phyloP scores from a whole-genome alignment of 2,888 invertebrate species.

The Myopa testacea region DNA sequence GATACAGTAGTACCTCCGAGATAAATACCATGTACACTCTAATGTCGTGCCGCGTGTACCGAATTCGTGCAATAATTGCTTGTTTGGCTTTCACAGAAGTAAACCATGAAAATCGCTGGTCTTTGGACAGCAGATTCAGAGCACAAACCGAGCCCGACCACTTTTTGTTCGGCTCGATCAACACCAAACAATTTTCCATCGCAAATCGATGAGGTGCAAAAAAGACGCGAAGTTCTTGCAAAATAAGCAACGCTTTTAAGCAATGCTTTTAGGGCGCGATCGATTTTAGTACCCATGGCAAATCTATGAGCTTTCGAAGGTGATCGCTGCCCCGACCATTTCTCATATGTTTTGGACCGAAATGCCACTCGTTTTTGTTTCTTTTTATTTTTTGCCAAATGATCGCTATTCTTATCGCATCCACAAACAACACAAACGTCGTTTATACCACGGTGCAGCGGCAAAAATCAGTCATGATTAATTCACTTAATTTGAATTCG shows the following conservation, averaged over 20 bases:
- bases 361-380: neutral
- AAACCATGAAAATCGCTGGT: neutral
- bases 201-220: neutral
- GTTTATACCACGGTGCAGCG: neutral
- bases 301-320: neutral
- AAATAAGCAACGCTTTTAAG: neutral
- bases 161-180: no score
- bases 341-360: neutral
- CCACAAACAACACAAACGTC: neutral
- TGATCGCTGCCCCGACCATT: neutral
- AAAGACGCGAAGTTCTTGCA: neutral
- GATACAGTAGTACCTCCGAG: neutral
- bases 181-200: neutral
- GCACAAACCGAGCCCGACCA: no score
- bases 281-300: neutral
- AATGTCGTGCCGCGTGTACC: constrained; percentile 20
- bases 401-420: neutral
- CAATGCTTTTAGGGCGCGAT: constrained; percentile 9
- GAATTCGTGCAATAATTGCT: constrained; percentile 35
- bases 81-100: constrained; percentile 22
- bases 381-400: neutral
- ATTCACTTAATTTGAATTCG: constrained; percentile 27
- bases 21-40: no score
- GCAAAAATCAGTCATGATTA: constrained; percentile 14
- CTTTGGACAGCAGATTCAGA: neutral